Base-by-base conservation (phyloP, 2,113 vertebrate genomes). In the Pantherophis guttatus region DNA sequence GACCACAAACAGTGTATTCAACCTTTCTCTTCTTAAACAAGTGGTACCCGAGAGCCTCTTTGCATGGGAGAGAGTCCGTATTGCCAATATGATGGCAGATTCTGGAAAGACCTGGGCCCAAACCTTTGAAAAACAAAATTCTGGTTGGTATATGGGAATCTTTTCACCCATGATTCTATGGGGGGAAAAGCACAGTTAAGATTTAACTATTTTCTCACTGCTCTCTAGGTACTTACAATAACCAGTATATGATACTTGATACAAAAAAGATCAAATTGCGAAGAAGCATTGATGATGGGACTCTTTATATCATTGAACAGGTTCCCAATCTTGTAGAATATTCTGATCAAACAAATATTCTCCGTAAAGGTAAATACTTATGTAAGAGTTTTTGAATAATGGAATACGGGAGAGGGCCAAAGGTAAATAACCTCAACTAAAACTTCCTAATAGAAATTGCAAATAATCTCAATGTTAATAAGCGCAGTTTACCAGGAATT, bases 181-280 rank as follows among this genome's bases (percentile, higher is more conserved):
- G 5, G 75, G 33, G 33, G 8, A 9, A 8, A 29, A 33, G 59
- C 92, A 53, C 23, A 39, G 0, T 39, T 2, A 58, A 75, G 15
- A 15, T 15, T 26, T 91, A 93, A 87, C 55, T 19, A 21, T 15
- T 62, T 58, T 50, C 89, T 93, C 92, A 89, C 2, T 93, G 33
- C 1, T 50, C 85, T 50, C 88, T 52, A 99, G 99, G 99, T 0
- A 99, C 99, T 3, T 99, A 99, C 94, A 99, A 99, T 96, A 99
- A 99, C 93, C 98, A 99, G 94, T 99, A 99, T 97, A 99, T 99
- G 98, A 96, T 99, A 81, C 81, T 99, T 97, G 98, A 99, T 96
- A 95, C 97, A 95, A 99, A 98, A 96, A 98, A 98, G 93, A 97
- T 99, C 12, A 97, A 96, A 89, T 97, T 98, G 93, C 97, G 97